A percentile compares a stretch with the other conserved stretches of the same genome.
phyloP scores from a whole-genome alignment of 1,140 invertebrate genomes.

The Drosophila chauvacae region DNA sequence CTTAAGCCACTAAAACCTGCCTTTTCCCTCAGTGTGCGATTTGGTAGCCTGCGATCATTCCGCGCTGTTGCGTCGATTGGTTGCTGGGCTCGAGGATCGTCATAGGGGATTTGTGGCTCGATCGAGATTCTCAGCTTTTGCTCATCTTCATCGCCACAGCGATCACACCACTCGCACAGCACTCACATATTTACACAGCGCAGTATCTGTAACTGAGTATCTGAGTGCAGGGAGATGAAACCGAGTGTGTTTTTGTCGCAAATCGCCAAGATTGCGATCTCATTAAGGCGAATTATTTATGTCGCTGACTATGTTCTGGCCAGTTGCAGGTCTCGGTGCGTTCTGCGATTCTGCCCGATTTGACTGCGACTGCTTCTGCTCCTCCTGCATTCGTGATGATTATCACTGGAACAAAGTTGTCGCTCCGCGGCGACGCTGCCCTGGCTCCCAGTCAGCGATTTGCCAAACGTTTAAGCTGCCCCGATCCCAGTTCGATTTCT shows the following conservation, averaged over 20 bases:
- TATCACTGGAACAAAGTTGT: constrained; percentile 71
- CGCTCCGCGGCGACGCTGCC: constrained; percentile 29
- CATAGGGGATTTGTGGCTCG: constrained; percentile 70
- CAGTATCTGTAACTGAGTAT: constrained; percentile 14
- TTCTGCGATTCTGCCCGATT: constrained; percentile 32
- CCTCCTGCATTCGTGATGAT: constrained; percentile 69
- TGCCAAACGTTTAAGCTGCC: constrained; percentile 75
- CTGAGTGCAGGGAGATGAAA: constrained; percentile 47
- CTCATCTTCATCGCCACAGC: constrained; percentile 72
- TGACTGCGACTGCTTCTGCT: constrained; percentile 33
- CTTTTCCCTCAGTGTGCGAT: neutral
- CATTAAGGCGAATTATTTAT: constrained; percentile 84
- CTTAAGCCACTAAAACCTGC: no score
- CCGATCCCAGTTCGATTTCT: constrained; percentile 34
- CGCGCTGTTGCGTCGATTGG: constrained; percentile 33
- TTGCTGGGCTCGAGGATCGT: constrained; percentile 55
- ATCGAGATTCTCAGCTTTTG: constrained; percentile 54
- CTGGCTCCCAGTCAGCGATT: constrained; percentile 57
- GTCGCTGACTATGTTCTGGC: constrained; percentile 76
- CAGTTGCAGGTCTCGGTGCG: constrained; percentile 70
- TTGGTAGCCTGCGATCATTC: constrained; percentile 33
- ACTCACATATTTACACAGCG: constrained; percentile 21
- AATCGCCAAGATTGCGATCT: constrained; percentile 80
- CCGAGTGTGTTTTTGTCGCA: constrained; percentile 76
- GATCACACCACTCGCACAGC: constrained; percentile 57